Evolutionary conservation across 2,888 invertebrate species (phyloP).

Genomic region (Campoletis raptor): DNA sequence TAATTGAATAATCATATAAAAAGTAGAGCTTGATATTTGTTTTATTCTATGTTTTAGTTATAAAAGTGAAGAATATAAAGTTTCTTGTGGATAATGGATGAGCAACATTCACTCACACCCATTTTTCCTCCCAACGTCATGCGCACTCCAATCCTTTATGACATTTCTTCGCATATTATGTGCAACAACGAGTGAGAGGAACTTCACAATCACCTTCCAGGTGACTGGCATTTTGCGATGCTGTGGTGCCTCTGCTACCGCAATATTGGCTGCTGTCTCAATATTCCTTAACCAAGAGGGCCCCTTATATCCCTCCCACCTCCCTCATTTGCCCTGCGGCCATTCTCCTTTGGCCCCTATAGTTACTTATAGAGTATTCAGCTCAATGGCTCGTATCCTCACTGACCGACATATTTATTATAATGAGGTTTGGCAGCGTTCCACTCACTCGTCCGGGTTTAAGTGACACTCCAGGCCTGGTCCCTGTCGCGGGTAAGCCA

Average conservation of each 20-base stretch:
- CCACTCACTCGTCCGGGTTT: conserved; percentile 33
- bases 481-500: conserved; percentile 1
- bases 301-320: conserved; percentile 6
- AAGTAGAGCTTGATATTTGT: neutral
- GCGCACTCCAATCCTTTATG: conserved; percentile 25
- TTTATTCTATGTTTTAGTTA: neutral
- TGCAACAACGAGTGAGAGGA: conserved; percentile 62
- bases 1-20: neutral
- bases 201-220: conserved; percentile 59
- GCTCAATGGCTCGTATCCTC: conserved; percentile 55
- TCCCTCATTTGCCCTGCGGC: neutral
- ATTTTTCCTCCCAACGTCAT: neutral
- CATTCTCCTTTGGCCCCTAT: neutral
- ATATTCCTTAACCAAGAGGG: conserved; percentile 30
- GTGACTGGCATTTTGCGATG: conserved; percentile 66
- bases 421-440: conserved; percentile 61
- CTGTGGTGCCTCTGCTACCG: conserved; percentile 48
- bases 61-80: conserved; percentile 3
- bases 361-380: conserved; percentile 36
- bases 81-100: neutral
- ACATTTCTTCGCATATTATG: conserved; percentile 65
- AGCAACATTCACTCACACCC: conserved; percentile 30
- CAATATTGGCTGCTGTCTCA: conserved; percentile 54
- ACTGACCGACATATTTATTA: conserved; percentile 67
- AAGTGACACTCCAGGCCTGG: neutral